phyloP scores from a whole-genome alignment of 2,888 invertebrate genomes.

The Troglohyphantes excavatus region DNA sequence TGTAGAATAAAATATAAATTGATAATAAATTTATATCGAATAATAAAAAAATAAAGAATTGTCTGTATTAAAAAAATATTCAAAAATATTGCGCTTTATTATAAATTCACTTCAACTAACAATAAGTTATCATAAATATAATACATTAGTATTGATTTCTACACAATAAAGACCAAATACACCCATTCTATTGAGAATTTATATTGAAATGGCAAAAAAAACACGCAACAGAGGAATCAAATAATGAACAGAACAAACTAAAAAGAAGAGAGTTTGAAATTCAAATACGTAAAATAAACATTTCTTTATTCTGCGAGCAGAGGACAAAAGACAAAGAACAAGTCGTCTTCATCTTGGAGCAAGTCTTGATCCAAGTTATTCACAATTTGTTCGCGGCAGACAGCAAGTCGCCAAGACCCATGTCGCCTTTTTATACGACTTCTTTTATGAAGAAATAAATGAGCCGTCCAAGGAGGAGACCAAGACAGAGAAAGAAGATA shows the following conservation, averaged over 20 bases:
- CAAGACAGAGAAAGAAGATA: slow-evolving; percentile 6
- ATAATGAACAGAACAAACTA: not conserved
- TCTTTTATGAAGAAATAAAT: slow-evolving; percentile 29
- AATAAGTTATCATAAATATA: too few relatives aligned
- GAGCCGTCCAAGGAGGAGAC: not conserved
- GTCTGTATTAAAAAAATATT: too few relatives aligned
- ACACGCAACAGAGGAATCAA: not conserved
- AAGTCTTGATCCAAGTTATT: too few relatives aligned
- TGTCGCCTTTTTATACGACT: slow-evolving; percentile 32
- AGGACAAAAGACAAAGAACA: not conserved
- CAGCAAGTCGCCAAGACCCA: slow-evolving; percentile 27
- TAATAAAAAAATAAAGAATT: too few relatives aligned
- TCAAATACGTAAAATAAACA: not conserved
- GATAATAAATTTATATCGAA: too few relatives aligned
- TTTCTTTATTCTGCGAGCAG: not conserved
- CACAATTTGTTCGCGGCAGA: not conserved
- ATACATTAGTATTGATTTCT: too few relatives aligned
- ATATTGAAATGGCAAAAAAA: not conserved
- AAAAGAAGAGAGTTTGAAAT: not conserved
- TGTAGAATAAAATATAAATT: too few relatives aligned
- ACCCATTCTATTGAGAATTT: too few relatives aligned
- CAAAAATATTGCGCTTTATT: too few relatives aligned
- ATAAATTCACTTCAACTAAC: too few relatives aligned
- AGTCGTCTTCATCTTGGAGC: not conserved
- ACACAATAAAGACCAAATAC: too few relatives aligned